These are phyloP conservation scores for Alloscopus bannaensis DNA, from an alignment of 2,888 invertebrate species.

Conservation along the genomic window DNA sequence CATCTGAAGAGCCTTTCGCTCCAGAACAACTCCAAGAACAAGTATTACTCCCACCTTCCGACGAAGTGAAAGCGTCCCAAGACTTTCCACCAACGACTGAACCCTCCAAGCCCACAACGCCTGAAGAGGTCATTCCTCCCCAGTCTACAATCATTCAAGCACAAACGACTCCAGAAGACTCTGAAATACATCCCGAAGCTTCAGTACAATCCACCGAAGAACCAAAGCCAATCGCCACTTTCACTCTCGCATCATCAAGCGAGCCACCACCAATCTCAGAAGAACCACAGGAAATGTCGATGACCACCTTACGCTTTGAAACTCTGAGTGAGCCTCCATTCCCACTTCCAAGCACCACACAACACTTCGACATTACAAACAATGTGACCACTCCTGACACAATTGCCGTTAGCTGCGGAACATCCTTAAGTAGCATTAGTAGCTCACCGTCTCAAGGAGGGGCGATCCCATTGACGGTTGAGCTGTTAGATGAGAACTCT, in stretches of 20 bases:
- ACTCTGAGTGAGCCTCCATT: constrained; percentile 25
- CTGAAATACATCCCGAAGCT: neutral
- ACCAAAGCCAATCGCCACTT: neutral
- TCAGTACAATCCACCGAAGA: neutral
- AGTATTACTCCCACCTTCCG: no score
- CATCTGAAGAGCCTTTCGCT: neutral
- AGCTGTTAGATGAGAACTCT: constrained; percentile 54
- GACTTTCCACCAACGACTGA: constrained; percentile 8
- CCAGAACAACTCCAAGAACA: constrained; percentile 5
- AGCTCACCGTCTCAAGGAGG: constrained; percentile 18
- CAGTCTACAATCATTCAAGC: no score
- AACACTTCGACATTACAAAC: neutral
- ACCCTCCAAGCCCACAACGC: constrained; percentile 4
- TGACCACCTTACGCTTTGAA: constrained; percentile 31
- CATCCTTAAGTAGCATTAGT: constrained; percentile 21
- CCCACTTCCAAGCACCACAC: constrained; percentile 13
- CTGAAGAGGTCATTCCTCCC: neutral
- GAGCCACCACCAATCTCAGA: neutral
- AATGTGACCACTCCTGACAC: constrained; percentile 13
- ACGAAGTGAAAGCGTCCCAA: no score
- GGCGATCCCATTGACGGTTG: constrained; percentile 34
- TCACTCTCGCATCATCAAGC: neutral
- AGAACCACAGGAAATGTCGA: neutral
- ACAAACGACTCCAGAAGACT: neutral
- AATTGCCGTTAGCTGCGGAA: constrained; percentile 9